A percentile compares a stretch with the other conserved stretches of the same genome.
Conservation (phyloP, 1,140 invertebrate genomes). For the Heliconius nattereri region DNA sequence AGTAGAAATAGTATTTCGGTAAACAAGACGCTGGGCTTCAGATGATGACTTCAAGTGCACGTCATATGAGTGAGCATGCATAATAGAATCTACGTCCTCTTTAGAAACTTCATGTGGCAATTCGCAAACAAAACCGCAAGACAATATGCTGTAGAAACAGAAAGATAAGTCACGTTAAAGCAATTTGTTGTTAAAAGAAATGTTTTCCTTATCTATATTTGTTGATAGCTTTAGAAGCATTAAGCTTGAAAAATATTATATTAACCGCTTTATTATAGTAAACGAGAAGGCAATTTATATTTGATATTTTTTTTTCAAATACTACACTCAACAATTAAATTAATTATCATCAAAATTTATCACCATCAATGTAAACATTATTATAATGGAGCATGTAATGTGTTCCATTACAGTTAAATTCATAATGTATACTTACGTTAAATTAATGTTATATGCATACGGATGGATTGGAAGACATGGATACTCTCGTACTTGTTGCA, state of each 20-base stretch:
- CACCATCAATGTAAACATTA: too few relatives aligned
- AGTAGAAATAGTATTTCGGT: slow-evolving; percentile 62
- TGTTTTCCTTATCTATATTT: slow-evolving; percentile 10
- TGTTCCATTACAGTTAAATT: not conserved
- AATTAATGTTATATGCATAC: slow-evolving; percentile 69
- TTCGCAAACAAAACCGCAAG: slow-evolving; percentile 84
- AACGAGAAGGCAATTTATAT: not conserved
- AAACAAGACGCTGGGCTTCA: slow-evolving; percentile 67
- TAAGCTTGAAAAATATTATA: not conserved
- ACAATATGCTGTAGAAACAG: slow-evolving; percentile 66
- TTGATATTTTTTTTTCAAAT: too few relatives aligned
- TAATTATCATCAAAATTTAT: too few relatives aligned
- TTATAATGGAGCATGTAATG: too few relatives aligned
- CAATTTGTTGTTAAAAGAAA: slow-evolving; percentile 12
- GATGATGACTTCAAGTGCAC: slow-evolving; percentile 77
- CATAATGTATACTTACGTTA: slow-evolving; percentile 64
- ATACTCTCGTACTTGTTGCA: slow-evolving; percentile 80
- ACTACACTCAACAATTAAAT: too few relatives aligned
- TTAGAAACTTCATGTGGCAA: slow-evolving; percentile 66
- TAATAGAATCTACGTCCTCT: slow-evolving; percentile 76
- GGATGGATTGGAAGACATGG: slow-evolving; percentile 79
- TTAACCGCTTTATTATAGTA: not conserved
- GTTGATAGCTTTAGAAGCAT: not conserved
- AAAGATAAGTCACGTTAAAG: slow-evolving; percentile 27
- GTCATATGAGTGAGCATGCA: slow-evolving; percentile 81